phyloP scores from a whole-genome alignment of 2,888 invertebrate species.

The Silvanus unidentatus region DNA sequence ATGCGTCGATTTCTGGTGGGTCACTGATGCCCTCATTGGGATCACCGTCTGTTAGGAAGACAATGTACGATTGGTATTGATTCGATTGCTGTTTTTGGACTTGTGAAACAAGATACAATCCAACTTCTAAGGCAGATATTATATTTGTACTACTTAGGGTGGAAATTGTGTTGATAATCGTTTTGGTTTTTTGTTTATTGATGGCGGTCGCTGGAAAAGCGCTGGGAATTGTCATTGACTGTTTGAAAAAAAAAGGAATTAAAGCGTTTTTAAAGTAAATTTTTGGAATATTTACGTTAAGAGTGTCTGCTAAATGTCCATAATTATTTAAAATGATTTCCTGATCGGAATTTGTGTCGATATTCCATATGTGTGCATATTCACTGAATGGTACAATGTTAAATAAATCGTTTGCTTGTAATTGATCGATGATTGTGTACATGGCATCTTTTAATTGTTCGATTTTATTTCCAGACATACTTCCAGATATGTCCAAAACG shows the following conservation, averaged over 20 bases:
- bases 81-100: slow-evolving; percentile 17
- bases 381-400: slow-evolving; percentile 17
- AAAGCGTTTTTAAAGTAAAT: background rate
- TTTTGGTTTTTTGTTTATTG: slow-evolving; percentile 53
- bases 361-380: slow-evolving; percentile 16
- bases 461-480: slow-evolving; percentile 49
- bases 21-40: slow-evolving; percentile 54
- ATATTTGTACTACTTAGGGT: slow-evolving; percentile 60
- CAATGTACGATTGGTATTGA: slow-evolving; percentile 52
- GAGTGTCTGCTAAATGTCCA: slow-evolving; percentile 13
- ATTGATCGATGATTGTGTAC: slow-evolving; percentile 50
- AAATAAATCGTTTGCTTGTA: slow-evolving; percentile 12
- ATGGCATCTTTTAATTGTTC: slow-evolving; percentile 52
- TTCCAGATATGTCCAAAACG: slow-evolving; percentile 49
- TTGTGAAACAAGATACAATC: slow-evolving; percentile 31
- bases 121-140: slow-evolving; percentile 54
- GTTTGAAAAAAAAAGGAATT: slow-evolving; percentile 16
- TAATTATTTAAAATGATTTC: slow-evolving; percentile 3
- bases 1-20: slow-evolving; percentile 48
- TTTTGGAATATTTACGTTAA: slow-evolving; percentile 11
- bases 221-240: slow-evolving; percentile 37
- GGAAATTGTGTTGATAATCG: slow-evolving; percentile 48
- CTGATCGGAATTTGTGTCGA: slow-evolving; percentile 4
- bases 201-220: slow-evolving; percentile 50
- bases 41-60: slow-evolving; percentile 60